Percentiles rank a stretch among this genome's conserved stretches.
phyloP scores from a whole-genome alignment of 2,888 invertebrate species.

The Drosophila helvetica region DNA sequence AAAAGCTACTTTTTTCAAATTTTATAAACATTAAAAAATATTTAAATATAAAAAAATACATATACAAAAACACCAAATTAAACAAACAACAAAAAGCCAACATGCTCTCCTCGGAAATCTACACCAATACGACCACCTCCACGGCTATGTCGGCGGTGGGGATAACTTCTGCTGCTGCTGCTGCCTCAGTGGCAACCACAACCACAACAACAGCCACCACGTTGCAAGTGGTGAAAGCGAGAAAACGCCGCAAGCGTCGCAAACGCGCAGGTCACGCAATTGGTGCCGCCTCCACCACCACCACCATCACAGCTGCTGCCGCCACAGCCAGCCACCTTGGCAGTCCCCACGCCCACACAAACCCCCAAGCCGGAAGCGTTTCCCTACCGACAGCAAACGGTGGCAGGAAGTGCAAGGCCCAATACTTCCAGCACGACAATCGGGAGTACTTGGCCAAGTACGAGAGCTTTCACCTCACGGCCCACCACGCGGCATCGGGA shows the following conservation, averaged over 20 bases:
- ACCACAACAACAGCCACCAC: conserved; percentile 50
- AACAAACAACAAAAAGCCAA: neutral
- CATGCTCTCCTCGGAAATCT: conserved; percentile 74
- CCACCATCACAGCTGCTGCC: conserved; percentile 22
- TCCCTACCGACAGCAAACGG: conserved; percentile 22
- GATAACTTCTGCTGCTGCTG: conserved; percentile 32
- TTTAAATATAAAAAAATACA: conserved; percentile 2
- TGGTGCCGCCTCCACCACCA: conserved; percentile 12
- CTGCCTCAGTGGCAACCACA: conserved; percentile 46
- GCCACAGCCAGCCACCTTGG: conserved; percentile 4
- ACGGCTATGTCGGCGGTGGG: conserved; percentile 20
- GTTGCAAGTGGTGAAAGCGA: conserved; percentile 64
- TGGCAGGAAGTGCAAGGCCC: conserved; percentile 71
- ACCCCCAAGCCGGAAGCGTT: conserved; percentile 5
- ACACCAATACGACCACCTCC: conserved; percentile 57
- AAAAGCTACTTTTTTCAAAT: neutral
- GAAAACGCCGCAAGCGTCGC: conserved; percentile 67
- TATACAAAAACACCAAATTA: conserved; percentile 6
- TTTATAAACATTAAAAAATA: conserved; percentile 3
- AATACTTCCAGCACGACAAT: conserved; percentile 82
- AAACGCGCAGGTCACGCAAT: conserved; percentile 67
- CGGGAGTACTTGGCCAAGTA: conserved; percentile 74
- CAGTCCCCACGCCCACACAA: conserved; percentile 8
- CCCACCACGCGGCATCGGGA: conserved; percentile 47
- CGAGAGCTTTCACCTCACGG: conserved; percentile 69